These are phyloP conservation scores for Speoplatyrhinus poulsoni DNA, from an alignment of 2,113 vertebrate genomes.

Conservation along the genomic window DNA sequence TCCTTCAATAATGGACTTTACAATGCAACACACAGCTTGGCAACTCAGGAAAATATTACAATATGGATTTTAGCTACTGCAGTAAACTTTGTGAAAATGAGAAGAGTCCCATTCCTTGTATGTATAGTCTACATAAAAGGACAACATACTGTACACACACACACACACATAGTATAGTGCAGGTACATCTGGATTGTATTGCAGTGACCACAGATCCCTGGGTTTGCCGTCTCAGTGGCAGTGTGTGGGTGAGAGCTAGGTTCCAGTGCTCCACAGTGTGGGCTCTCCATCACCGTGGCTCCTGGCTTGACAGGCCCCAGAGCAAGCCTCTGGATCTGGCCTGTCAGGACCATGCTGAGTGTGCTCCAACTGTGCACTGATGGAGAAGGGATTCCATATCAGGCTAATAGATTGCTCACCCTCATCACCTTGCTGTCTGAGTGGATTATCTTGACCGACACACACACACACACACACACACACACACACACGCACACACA, in stretches of 20 bases:
- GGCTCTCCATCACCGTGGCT: slow-evolving; percentile 78
- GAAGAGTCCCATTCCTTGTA: slow-evolving; percentile 42
- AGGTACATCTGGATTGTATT: slow-evolving; percentile 79
- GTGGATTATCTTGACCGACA: slow-evolving; percentile 72
- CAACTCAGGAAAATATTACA: slow-evolving; percentile 62
- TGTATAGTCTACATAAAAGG: not conserved
- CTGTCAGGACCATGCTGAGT: slow-evolving; percentile 66
- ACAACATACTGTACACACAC: not conserved
- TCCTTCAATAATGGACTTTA: slow-evolving; percentile 68
- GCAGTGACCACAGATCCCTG: slow-evolving; percentile 61
- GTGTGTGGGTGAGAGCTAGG: slow-evolving; percentile 72
- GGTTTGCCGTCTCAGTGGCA: slow-evolving; percentile 64
- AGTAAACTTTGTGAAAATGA: slow-evolving; percentile 32
- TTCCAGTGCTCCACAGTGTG: slow-evolving; percentile 74
- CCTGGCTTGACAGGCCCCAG: slow-evolving; percentile 75
- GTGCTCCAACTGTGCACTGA: slow-evolving; percentile 68
- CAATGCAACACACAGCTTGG: not conserved
- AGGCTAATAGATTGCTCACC: slow-evolving; percentile 78
- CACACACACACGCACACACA: slow-evolving; percentile 12
- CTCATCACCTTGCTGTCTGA: slow-evolving; percentile 73
- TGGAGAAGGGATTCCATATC: slow-evolving; percentile 74
- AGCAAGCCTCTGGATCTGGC: slow-evolving; percentile 51
- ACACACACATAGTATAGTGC: slow-evolving; percentile 13
- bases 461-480: slow-evolving; percentile 32
- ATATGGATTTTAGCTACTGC: slow-evolving; percentile 45